Conservation (phyloP, 1,140 invertebrate species). For the Pollicipes pollicipes region DNA sequence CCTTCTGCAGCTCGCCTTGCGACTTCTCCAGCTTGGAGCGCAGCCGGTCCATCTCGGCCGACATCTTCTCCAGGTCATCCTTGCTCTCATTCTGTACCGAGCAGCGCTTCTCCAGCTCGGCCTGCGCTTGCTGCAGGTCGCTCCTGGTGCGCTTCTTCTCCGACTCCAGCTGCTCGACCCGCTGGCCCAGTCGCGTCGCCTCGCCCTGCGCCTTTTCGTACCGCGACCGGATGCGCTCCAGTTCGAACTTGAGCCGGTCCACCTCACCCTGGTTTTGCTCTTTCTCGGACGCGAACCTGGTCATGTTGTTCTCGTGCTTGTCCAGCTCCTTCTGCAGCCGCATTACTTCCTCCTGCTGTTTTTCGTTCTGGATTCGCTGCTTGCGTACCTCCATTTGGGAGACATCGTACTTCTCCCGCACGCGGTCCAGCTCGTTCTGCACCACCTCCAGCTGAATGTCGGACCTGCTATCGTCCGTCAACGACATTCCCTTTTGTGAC, state of each 20-base stretch:
- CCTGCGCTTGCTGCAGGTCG: constrained; percentile 32
- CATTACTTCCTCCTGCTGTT: constrained; percentile 30
- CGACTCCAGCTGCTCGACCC: constrained; percentile 23
- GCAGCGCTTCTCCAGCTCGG: constrained; percentile 24
- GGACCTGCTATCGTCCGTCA: constrained; percentile 21
- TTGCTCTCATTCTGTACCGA: constrained; percentile 20
- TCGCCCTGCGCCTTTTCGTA: constrained; percentile 60
- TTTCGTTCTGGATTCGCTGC: constrained; percentile 31
- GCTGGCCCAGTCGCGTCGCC: constrained; percentile 17
- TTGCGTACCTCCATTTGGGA: constrained; percentile 54
- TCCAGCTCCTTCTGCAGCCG: constrained; percentile 33
- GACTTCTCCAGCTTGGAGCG: constrained; percentile 22
- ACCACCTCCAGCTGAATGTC: constrained; percentile 29
- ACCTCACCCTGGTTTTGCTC: constrained; percentile 25
- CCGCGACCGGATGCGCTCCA: constrained; percentile 72
- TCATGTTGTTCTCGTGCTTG: constrained; percentile 26
- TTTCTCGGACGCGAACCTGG: constrained; percentile 20
- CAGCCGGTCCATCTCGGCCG: constrained; percentile 22
- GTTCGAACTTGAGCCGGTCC: constrained; percentile 64
- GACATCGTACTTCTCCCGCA: constrained; percentile 50
- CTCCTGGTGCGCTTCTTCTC: constrained; percentile 37
- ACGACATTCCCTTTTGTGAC: constrained; percentile 46
- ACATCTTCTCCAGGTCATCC: constrained; percentile 23
- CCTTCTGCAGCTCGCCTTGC: constrained; percentile 19
- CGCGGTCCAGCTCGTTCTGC: constrained; percentile 45